A percentile compares a stretch with the other conserved stretches of the same genome.
Evolutionary conservation across 2,797 vertebrate genomes (phyloP).

Genomic region (Enteromius afrohamiltoni): DNA sequence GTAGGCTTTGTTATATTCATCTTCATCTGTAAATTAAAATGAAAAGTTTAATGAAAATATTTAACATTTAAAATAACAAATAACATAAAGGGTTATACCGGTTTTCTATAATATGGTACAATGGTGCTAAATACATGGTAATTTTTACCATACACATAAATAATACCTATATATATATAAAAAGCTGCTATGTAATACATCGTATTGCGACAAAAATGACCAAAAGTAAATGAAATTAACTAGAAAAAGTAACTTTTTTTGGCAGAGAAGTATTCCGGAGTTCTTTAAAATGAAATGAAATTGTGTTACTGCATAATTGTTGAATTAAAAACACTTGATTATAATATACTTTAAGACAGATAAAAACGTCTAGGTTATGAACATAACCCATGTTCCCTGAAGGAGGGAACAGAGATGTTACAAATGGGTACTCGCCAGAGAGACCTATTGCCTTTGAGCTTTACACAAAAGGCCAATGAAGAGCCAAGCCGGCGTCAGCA

Average conservation of each 20-base stretch:
- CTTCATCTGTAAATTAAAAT: not conserved
- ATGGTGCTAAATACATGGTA: not conserved
- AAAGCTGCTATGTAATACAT: not conserved
- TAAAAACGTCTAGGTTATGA: not conserved
- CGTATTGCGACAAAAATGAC: not conserved
- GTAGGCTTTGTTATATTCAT: not conserved
- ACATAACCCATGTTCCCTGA: too few relatives aligned
- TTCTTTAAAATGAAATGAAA: not conserved
- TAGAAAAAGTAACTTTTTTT: not conserved
- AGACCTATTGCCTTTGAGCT: too few relatives aligned
- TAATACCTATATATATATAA: too few relatives aligned
- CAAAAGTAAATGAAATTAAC: not conserved
- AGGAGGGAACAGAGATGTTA: too few relatives aligned
- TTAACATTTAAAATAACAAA: not conserved
- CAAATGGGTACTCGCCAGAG: too few relatives aligned
- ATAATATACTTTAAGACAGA: not conserved
- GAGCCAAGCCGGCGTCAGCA: too few relatives aligned
- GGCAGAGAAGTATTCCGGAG: not conserved
- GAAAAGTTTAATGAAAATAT: not conserved
- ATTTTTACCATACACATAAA: too few relatives aligned
- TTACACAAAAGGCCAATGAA: too few relatives aligned
- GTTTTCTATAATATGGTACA: not conserved
- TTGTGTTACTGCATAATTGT: too few relatives aligned
- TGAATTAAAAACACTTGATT: not conserved
- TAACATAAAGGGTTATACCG: not conserved